Evolutionary conservation across 2,113 vertebrate genomes (phyloP).

Genomic region (Chloebia gouldiae): DNA sequence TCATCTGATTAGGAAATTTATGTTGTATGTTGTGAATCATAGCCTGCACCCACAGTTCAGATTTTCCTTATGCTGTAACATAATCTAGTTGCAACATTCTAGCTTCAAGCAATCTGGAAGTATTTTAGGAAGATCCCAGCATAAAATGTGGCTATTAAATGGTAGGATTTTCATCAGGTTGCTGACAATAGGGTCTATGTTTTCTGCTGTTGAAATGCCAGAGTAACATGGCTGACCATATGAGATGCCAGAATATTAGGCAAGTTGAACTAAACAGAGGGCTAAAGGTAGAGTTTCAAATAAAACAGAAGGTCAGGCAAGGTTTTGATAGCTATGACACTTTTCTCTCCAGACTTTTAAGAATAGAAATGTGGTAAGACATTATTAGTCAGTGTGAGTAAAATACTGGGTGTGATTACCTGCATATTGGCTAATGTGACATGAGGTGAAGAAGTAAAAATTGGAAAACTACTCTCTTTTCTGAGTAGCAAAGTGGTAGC

Average conservation of each 20-base stretch:
- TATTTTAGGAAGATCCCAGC: neutral
- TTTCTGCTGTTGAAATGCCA: neutral
- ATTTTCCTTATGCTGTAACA: neutral
- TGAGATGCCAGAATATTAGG: neutral
- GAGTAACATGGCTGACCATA: neutral
- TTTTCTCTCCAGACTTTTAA: neutral
- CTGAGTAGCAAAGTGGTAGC: neutral
- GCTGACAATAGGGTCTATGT: neutral
- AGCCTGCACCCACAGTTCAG: neutral
- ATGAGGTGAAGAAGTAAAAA: neutral
- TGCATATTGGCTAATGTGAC: neutral
- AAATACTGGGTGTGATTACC: neutral
- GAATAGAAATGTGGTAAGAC: neutral
- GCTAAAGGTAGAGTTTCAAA: neutral
- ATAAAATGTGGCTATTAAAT: neutral
- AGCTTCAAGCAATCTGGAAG: neutral
- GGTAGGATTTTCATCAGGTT: neutral
- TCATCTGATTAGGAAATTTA: neutral
- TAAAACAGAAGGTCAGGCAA: neutral
- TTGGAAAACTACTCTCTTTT: neutral
- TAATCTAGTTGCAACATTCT: neutral
- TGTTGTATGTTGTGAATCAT: neutral
- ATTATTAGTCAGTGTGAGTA: neutral
- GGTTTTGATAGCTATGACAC: neutral
- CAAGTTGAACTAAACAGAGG: rapidly evolving